Percentiles rank a stretch among this genome's conserved stretches.
Evolutionary conservation across 2,888 invertebrate species (phyloP).

Genomic region (Gari tellinella): DNA sequence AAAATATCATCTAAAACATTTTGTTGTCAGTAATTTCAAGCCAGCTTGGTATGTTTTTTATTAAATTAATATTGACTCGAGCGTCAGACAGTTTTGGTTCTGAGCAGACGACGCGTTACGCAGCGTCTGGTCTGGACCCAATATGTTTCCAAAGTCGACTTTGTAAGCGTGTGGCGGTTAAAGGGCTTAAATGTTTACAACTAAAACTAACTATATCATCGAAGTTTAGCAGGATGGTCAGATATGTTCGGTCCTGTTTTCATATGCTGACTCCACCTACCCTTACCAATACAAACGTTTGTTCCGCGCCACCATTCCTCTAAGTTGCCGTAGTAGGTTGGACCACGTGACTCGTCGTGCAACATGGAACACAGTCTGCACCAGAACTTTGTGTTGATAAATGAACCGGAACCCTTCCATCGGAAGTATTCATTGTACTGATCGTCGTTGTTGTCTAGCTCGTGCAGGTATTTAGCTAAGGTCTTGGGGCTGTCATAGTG

Average conservation of each 20-base stretch:
- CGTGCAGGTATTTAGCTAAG: constrained; percentile 93
- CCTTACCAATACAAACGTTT: constrained; percentile 75
- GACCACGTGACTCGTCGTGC: constrained; percentile 67
- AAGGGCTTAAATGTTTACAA: too few relatives aligned
- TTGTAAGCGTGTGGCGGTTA: too few relatives aligned
- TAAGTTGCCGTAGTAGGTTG: constrained; percentile 89
- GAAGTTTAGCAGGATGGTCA: constrained; percentile 37
- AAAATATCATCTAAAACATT: too few relatives aligned
- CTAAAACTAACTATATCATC: background rate
- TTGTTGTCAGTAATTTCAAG: too few relatives aligned
- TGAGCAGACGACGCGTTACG: too few relatives aligned
- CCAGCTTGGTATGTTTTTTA: too few relatives aligned
- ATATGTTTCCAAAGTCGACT: too few relatives aligned
- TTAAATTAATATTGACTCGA: too few relatives aligned
- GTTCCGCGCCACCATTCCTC: constrained; percentile 95
- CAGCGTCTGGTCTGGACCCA: too few relatives aligned
- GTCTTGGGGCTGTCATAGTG: constrained; percentile 95
- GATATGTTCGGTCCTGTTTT: constrained; percentile 45
- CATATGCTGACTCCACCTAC: constrained; percentile 66
- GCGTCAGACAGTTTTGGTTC: too few relatives aligned
- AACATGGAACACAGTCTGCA: constrained; percentile 92
- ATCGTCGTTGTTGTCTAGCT: constrained; percentile 93
- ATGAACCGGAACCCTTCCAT: constrained; percentile 97
- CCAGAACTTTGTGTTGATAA: constrained; percentile 98
- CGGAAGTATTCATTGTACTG: constrained; percentile 97